Evolutionary conservation across 2,888 invertebrate species (phyloP).

Genomic region (Kryphioiulus occultus): DNA sequence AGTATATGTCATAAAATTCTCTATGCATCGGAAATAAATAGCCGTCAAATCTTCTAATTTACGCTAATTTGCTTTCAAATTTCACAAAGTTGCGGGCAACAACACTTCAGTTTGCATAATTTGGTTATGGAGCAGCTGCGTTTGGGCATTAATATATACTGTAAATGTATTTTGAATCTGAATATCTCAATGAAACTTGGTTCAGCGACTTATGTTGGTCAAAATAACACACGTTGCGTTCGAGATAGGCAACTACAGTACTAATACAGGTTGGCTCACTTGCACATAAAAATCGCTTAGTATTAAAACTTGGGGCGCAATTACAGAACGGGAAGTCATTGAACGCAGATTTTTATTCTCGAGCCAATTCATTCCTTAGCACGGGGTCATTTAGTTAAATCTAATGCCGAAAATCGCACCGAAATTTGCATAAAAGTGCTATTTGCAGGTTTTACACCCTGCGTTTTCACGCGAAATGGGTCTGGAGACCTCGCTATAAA

Average conservation of each 20-base stretch:
- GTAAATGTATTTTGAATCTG: not conserved
- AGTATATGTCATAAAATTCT: too few species aligned
- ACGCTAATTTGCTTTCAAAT: too few species aligned
- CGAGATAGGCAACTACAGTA: not conserved
- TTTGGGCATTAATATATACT: too few species aligned
- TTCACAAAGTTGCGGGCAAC: too few species aligned
- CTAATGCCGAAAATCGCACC: not conserved
- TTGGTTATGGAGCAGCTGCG: too few species aligned
- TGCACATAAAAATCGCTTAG: not conserved
- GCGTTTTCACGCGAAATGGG: constrained; percentile 21
- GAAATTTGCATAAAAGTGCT: constrained; percentile 15
- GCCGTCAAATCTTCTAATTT: too few species aligned
- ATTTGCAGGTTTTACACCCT: constrained; percentile 4
- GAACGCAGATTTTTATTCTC: constrained; percentile 1
- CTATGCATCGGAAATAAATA: too few species aligned
- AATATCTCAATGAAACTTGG: not conserved
- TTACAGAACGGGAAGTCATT: not conserved
- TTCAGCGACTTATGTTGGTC: not conserved
- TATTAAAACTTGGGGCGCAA: not conserved
- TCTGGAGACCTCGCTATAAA: constrained; percentile 25
- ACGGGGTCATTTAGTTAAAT: constrained; percentile 36
- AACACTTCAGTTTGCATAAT: too few species aligned
- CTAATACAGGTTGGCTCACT: not conserved
- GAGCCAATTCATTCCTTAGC: constrained; percentile 10
- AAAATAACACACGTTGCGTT: not conserved